Percentiles rank a stretch among this genome's conserved stretches.
phyloP scores from a whole-genome alignment of 2,113 vertebrate species.

The Tenebrosternarchus preto region DNA sequence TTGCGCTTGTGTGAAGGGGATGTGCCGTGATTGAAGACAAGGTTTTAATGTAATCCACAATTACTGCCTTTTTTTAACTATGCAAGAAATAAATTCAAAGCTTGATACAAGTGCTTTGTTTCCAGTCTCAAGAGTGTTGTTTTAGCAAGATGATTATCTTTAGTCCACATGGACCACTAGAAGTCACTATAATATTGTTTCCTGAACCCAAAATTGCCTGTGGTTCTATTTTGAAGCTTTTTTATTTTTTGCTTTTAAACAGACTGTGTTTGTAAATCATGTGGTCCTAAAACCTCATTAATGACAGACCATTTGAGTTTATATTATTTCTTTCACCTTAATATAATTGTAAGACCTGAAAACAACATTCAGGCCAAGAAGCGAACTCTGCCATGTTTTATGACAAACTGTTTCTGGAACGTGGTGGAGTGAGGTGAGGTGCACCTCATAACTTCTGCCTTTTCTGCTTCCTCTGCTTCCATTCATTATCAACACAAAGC shows the following conservation, averaged over 20 bases:
- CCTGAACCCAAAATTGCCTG: background rate
- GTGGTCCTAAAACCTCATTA: slow-evolving; percentile 1
- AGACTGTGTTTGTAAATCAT: background rate
- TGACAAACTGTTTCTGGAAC: no score
- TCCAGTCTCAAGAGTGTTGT: background rate
- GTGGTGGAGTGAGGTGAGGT: background rate
- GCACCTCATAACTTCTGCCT: background rate
- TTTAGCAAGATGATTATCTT: background rate
- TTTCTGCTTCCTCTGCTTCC: slow-evolving; percentile 4
- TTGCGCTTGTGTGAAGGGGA: background rate
- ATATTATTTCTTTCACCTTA: no score
- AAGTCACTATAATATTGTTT: background rate
- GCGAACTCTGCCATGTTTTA: no score
- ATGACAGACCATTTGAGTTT: background rate
- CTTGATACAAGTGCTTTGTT: background rate
- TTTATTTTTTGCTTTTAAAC: background rate
- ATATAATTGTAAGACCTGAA: no score
- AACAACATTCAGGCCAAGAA: no score
- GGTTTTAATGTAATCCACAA: background rate
- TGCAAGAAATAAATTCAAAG: background rate
- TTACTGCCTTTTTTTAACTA: background rate
- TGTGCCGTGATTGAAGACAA: background rate
- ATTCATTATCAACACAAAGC: background rate
- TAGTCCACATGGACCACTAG: background rate
- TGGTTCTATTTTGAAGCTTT: background rate